Evolutionary conservation across 2,888 invertebrate species (phyloP).

Genomic region (Nephrotoma appendiculata): DNA sequence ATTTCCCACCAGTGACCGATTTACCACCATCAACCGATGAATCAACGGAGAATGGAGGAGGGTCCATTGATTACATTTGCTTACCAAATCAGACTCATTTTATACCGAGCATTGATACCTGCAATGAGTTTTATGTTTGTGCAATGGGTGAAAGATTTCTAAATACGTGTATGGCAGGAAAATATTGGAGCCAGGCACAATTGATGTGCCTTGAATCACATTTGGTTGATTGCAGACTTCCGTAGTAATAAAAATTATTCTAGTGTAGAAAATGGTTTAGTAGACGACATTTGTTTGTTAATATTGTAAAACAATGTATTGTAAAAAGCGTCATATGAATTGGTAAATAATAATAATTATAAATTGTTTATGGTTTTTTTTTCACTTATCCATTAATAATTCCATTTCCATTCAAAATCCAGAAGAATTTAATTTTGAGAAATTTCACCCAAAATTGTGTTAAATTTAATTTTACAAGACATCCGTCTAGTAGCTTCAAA

Average conservation of each 20-base stretch:
- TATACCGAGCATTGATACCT: not conserved
- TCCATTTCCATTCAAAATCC: no score
- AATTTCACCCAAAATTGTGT: no score
- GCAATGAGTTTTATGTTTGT: not conserved
- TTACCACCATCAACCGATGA: not conserved
- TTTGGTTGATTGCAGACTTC: not conserved
- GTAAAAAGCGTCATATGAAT: no score
- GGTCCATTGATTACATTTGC: not conserved
- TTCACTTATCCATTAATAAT: no score
- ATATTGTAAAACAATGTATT: no score
- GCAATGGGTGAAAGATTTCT: not conserved
- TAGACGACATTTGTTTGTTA: no score
- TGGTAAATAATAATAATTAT: no score
- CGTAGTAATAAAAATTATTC: not conserved
- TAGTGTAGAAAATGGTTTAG: no score
- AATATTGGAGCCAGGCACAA: not conserved
- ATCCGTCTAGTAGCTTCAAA: no score
- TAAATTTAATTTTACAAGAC: no score
- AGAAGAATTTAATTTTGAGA: no score
- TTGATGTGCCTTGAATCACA: not conserved
- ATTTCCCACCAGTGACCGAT: not conserved
- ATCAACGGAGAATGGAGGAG: not conserved
- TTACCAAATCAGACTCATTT: not conserved
- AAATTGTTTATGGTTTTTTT: no score
- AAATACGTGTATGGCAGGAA: not conserved